Conservation (phyloP, 2,888 invertebrate species). For the Cataglyphis cursor region DNA sequence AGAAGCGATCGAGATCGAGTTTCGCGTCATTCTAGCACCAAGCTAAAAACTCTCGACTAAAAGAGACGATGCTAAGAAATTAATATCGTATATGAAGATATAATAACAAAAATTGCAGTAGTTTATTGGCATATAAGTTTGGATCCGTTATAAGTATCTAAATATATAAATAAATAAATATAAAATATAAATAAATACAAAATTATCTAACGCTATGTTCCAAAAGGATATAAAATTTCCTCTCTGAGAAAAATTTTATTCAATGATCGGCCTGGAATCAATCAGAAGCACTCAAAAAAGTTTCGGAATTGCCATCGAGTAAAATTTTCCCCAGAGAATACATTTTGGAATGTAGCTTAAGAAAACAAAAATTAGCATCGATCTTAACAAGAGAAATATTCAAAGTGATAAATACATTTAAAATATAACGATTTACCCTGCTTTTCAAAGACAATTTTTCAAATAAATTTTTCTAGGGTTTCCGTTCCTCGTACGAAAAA, state of each 20-base stretch:
- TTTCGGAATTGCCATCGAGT: no score
- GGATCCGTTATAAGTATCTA: not conserved
- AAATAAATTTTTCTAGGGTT: slow-evolving; percentile 1
- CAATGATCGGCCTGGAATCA: no score
- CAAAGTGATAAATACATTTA: not conserved
- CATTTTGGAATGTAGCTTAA: no score
- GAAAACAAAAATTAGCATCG: slow-evolving; percentile 1
- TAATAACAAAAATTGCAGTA: not conserved
- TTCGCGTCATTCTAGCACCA: not conserved
- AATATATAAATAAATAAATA: no score
- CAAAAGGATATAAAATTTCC: no score
- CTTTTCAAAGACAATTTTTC: slow-evolving; percentile 27
- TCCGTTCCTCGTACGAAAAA: not conserved
- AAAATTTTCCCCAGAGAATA: no score
- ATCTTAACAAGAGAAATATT: not conserved
- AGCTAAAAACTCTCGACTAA: not conserved
- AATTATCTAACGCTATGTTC: not conserved
- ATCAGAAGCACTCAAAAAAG: no score
- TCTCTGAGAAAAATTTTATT: no score
- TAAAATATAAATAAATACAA: not conserved
- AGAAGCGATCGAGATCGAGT: slow-evolving; percentile 44
- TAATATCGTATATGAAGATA: not conserved
- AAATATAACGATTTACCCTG: slow-evolving; percentile 9
- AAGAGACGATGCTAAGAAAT: slow-evolving; percentile 15
- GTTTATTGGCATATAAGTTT: not conserved